Base-by-base conservation (phyloP, 2,888 invertebrate species). In the Penaeus monodon region DNA sequence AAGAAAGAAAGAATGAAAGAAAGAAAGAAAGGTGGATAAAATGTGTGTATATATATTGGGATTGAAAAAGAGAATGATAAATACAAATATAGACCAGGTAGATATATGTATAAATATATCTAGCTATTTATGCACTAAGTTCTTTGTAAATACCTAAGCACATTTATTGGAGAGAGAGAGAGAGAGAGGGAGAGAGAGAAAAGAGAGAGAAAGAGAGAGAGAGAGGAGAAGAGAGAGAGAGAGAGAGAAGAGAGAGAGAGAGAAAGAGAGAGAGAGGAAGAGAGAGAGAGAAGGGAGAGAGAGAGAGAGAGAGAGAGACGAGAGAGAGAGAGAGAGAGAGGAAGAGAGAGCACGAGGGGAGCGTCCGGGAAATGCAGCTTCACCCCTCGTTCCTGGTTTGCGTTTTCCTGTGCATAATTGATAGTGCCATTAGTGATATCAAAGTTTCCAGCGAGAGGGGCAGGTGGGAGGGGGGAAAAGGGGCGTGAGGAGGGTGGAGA, bases 401-500 rank as follows among this genome's bases (percentile, higher is more conserved):
- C 57, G 64, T 79, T 79, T 79, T 79, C 49, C 79, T 79, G 64
- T 79, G 63, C 79, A 79, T 79, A 79, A 79, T 79, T 79, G 79
- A 79, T 79, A 63, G 64, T 27, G 79, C 79, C 79, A 79, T 79
- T 79, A 79, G 79, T 63, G 79, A 79, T 79, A 79, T 79, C 57
- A 57, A 79, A 38, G 73, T 73, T 38, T 73, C 73, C 73, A 33
- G 57, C 10, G 57, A 57, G 57, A 17, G 57, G 57, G 57, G 57
- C 17, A 57, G 57, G 57, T 57, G 57, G 17, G 17, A 57, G 57
- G 57, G 57, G 57, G 12, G 57, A 57, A 57, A 20, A 57, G 57
- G 57, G 57, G 57, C 10, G 57, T 14, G 57, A 57, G 57, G 57
- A 17, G 14, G 57, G 57, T 17, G 17, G 57, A 20, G 57, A 20